Evolutionary conservation across 2,113 vertebrate genomes (phyloP), one percentile per base, ranked within the genome.

Genomic region (Gambusia affinis): DNA sequence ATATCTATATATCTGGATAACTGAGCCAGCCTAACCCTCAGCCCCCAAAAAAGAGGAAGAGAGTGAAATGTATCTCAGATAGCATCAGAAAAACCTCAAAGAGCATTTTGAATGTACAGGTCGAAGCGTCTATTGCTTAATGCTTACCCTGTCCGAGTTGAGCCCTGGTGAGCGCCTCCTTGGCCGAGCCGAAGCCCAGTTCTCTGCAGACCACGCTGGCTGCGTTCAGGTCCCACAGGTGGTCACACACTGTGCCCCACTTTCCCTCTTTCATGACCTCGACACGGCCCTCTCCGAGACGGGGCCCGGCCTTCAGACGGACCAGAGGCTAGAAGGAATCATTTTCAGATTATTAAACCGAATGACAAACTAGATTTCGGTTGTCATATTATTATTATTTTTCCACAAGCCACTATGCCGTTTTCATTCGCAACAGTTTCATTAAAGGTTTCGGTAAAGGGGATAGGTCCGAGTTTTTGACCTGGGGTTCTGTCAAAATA

Each of bases 161-260:
- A 42, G 97, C 97, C 75, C 94, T 95, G 64, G 80, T 85, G 19
- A 97, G 90, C 17, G 96, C 98, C 74, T 99, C 96, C 66, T 91
- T 95, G 0, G 98, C 98, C 0, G 97, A 96, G 44, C 98, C 98
- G 0, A 95, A 99, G 71, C 98, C 98, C 70, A 99, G 94, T 87
- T 99, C 97, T 24, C 98, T 96, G 74, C 98, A 99, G 80, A 97
- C 95, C 15, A 99, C 95, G 0, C 95, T 97, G 91, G 98, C 97
- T 0, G 97, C 96, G 0, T 81, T 4, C 68, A 98, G 87, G 92
- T 96, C 95, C 98, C 98, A 99, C 70, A 93, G 90, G 74, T 96
- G 96, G 88, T 98, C 97, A 61, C 97, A 99, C 54, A 99, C 90
- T 0, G 96, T 96, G 54, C 98, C 98, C 98, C 98, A 99, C 87